Conservation (phyloP, 92 coral and sea anemone genomes). For the Parazoanthus atlanticus region DNA sequence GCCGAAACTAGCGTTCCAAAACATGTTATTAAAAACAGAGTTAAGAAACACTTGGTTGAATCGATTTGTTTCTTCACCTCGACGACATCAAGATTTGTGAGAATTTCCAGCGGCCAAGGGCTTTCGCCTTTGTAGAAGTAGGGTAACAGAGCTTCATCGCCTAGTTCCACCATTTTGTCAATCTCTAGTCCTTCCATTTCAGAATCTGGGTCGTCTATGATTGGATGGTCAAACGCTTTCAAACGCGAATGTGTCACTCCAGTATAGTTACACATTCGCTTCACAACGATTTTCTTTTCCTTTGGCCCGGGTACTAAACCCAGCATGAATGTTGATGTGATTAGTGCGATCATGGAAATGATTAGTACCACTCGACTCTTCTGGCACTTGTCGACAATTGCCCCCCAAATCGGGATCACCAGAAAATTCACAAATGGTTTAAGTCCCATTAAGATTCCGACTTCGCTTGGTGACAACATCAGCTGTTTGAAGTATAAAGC, state of each 20-base stretch:
- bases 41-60: conserved; percentile 80
- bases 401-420: conserved; percentile 99
- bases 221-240: conserved; percentile 72
- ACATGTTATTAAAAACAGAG: conserved; percentile 91
- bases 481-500: conserved; percentile 97
- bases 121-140: conserved; percentile 90
- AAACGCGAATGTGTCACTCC: conserved; percentile 63
- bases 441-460: conserved; percentile 96
- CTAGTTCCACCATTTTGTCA: conserved; percentile 93
- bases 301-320: conserved; percentile 91
- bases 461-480: conserved; percentile 97
- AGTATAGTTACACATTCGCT: conserved; percentile 80
- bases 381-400: conserved; percentile 97
- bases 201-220: conserved; percentile 75
- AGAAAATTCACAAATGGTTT: conserved; percentile 98
- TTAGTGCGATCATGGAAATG: conserved; percentile 88
- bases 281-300: conserved; percentile 80
- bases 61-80: conserved; percentile 73
- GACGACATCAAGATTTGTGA: conserved; percentile 70
- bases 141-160: conserved; percentile 61
- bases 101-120: conserved; percentile 88
- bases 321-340: conserved; percentile 83
- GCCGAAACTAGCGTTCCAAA: conserved; percentile 94
- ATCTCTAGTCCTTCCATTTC: conserved; percentile 92
- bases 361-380: conserved; percentile 92